These are phyloP conservation scores for Drosophila rhopaloa DNA, from an alignment of 1,140 invertebrate genomes.

Conservation along the genomic window DNA sequence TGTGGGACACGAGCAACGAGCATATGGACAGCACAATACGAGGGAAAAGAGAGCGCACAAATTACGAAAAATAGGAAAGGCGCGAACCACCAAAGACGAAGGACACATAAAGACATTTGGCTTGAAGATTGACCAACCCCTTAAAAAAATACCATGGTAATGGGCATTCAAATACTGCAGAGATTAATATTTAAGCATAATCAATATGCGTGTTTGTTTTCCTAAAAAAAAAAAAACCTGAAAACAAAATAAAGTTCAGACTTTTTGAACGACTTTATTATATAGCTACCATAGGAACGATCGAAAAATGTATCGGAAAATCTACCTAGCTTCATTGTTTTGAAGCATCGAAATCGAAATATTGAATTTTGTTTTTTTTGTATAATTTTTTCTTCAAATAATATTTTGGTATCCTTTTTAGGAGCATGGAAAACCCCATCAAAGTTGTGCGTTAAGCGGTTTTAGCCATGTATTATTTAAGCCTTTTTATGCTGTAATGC, in stretches of 20 bases:
- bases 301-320: no score
- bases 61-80: conserved; percentile 4
- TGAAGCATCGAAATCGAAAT: no score
- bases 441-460: conserved; percentile 67
- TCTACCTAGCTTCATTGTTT: no score
- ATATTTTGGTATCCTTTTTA: neutral
- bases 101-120: conserved; percentile 10
- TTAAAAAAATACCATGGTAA: neutral
- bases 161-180: conserved; percentile 1
- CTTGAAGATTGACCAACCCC: neutral
- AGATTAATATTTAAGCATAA: no score
- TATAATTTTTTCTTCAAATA: neutral
- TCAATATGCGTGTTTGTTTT: no score
- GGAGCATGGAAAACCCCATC: conserved; percentile 45
- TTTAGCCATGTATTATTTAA: conserved; percentile 62
- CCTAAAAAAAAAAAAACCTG: no score
- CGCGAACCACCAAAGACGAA: conserved; percentile 2
- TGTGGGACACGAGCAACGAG: conserved; percentile 42
- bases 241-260: no score
- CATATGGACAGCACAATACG: conserved; percentile 6
- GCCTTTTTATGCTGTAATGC: conserved; percentile 55
- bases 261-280: no score
- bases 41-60: neutral
- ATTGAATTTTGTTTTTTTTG: no score
- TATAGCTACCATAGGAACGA: no score